Percentiles rank a stretch among this genome's conserved stretches.
Conservation (phyloP, 2,797 vertebrate species). For the Staurois parvus region DNA sequence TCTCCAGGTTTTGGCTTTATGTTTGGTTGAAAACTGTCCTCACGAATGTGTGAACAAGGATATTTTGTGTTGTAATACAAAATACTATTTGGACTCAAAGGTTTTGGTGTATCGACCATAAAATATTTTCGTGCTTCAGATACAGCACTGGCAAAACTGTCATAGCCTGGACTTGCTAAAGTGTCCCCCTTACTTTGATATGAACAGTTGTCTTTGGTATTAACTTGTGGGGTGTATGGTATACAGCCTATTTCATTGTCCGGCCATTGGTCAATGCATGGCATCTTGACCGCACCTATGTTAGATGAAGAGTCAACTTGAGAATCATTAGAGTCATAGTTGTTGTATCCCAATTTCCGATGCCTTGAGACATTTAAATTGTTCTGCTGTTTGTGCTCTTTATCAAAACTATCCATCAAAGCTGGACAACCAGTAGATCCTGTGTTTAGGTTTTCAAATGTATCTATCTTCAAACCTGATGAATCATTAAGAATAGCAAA, state of each 20-base stretch:
- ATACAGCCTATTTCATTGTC: neutral
- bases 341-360: constrained; percentile 22
- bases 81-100: constrained; percentile 3
- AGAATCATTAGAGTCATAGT: constrained; percentile 10
- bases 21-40: neutral
- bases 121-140: neutral
- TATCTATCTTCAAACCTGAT: neutral
- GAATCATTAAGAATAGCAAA: constrained; percentile 2
- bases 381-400: neutral
- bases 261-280: neutral
- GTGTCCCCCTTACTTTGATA: neutral
- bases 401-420: neutral
- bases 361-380: neutral
- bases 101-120: neutral
- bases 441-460: neutral
- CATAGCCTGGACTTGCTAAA: constrained; percentile 16
- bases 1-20: neutral
- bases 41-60: neutral
- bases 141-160: constrained; percentile 19
- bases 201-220: neutral
- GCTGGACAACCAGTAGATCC: neutral
- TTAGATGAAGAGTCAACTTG: neutral
- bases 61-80: neutral
- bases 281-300: neutral
- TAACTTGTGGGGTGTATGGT: neutral